Base-by-base conservation (phyloP, 2,888 invertebrate species). In the Myathropa florea region DNA sequence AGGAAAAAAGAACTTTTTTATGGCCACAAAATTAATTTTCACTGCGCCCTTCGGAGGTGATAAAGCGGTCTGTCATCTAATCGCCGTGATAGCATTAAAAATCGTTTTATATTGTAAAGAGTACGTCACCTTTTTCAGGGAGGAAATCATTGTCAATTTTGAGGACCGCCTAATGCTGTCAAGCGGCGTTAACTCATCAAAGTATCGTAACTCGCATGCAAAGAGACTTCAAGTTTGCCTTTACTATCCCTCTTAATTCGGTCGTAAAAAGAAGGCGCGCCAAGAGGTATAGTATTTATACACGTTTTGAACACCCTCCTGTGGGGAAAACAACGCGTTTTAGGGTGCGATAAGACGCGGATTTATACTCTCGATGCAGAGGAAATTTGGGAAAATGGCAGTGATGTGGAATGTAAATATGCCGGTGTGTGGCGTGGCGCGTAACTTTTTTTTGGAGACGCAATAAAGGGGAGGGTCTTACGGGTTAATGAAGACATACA, bases 231-330 rank as follows among this genome's bases (percentile, higher is more conserved):
- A 3, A 28, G 21, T 28, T 75, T 57, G 26, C 24, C 55, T 57
- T 59, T 21, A 64, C 57, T 73, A 57, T 55, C 36, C 36, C 64
- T 26, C 26, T 75, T 64, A 18, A 64, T 39, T 64, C 39, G 57
- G 65, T 18, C 65, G 57, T 75, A 65, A 75, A 75, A 59, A 2
- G 36, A 36, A 30, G 12, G 36, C 64, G 24, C 36, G 57, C 28
- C 26, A 39, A 28, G 21, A 75, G 57, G 14, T 26, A 14, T 12
- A n/a, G 26, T 36, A 57, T 36, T 39, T 14, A 4, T n/a, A n/a
- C n/a, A 1, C 39, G 39, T 3, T 46, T 4, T 46, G 18, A 46
- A 18, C 46, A 7, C 46, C 46, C 4, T 18, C 18, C 46, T n/a
- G 46, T 46, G n/a, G 46, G 0, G 46, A 46, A 46, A n/a, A 18